A percentile compares a stretch with the other conserved stretches of the same genome.
These are phyloP conservation scores for Gambelia wislizenii DNA, from an alignment of 2,797 vertebrate species.

Conservation along the genomic window DNA sequence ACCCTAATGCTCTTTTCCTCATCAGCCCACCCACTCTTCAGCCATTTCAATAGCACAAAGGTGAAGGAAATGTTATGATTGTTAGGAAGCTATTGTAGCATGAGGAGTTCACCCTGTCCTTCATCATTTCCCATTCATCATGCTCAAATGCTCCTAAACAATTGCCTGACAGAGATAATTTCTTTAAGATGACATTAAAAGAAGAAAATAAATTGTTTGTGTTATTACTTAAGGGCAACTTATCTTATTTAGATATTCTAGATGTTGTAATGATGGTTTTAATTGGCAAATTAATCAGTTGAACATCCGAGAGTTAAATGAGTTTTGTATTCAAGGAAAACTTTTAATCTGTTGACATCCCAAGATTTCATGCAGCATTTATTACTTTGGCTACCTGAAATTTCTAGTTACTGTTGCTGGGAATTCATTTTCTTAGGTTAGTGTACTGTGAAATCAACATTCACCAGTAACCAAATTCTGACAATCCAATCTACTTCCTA, in stretches of 20 bases:
- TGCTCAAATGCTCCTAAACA: not conserved
- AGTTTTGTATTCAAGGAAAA: slow-evolving; percentile 21
- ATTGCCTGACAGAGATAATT: not conserved
- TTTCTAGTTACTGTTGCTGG: slow-evolving; percentile 20
- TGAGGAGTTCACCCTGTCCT: not conserved
- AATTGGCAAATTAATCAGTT: slow-evolving; percentile 20
- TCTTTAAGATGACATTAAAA: not conserved
- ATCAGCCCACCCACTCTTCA: not conserved
- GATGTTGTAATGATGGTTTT: slow-evolving; percentile 15
- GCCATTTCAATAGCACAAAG: not conserved
- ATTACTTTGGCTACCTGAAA: slow-evolving; percentile 32
- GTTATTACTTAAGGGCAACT: slow-evolving; percentile 12
- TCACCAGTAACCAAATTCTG: slow-evolving; percentile 26
- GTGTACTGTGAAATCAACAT: slow-evolving; percentile 35
- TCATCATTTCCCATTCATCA: not conserved
- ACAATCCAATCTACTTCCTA: not conserved
- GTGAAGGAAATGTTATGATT: not conserved
- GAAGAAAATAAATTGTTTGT: slow-evolving; percentile 1
- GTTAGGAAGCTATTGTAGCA: not conserved
- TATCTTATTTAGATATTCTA: slow-evolving; percentile 3
- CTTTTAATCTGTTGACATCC: slow-evolving; percentile 35
- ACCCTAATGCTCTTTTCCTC: not conserved
- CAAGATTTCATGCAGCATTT: slow-evolving; percentile 9
- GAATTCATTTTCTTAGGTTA: slow-evolving; percentile 36
- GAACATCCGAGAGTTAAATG: slow-evolving; percentile 5